Conservation (phyloP, 2,113 vertebrate genomes). For the Trichechus manatus region DNA sequence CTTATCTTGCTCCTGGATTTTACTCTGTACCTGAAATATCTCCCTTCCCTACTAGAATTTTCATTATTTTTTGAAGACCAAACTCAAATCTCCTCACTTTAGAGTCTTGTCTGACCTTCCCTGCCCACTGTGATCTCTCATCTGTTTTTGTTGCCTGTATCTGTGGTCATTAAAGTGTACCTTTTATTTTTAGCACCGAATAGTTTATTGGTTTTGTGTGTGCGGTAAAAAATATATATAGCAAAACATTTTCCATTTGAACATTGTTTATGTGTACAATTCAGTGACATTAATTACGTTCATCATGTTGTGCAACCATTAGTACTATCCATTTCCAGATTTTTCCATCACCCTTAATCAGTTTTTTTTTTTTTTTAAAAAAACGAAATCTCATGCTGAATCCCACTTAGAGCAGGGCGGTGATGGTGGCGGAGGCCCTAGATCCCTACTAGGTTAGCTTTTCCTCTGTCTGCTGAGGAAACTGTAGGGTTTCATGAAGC, state of each 20-base stretch:
- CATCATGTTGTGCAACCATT: no score
- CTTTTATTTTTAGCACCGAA: conserved; percentile 23
- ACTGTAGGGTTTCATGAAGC: not conserved
- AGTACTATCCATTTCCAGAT: no score
- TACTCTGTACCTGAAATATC: not conserved
- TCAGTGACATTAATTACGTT: no score
- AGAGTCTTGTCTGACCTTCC: not conserved
- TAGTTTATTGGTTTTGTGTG: not conserved
- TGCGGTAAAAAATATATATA: no score
- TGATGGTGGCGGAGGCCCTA: not conserved
- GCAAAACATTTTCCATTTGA: no score
- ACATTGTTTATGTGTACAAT: no score
- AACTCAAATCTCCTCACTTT: not conserved
- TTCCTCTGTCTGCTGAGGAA: not conserved
- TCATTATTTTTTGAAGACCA: not conserved
- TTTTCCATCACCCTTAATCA: no score
- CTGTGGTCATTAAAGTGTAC: not conserved
- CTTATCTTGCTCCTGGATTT: conserved; percentile 3
- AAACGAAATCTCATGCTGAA: not conserved
- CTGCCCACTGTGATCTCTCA: not conserved
- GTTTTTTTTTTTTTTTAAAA: no score
- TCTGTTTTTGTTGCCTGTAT: not conserved
- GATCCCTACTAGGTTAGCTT: not conserved
- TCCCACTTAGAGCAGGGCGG: not conserved
- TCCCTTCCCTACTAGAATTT: not conserved